Conservation (phyloP, 92 coral and sea anemone genomes). For the Epizoanthus illoricatus region DNA sequence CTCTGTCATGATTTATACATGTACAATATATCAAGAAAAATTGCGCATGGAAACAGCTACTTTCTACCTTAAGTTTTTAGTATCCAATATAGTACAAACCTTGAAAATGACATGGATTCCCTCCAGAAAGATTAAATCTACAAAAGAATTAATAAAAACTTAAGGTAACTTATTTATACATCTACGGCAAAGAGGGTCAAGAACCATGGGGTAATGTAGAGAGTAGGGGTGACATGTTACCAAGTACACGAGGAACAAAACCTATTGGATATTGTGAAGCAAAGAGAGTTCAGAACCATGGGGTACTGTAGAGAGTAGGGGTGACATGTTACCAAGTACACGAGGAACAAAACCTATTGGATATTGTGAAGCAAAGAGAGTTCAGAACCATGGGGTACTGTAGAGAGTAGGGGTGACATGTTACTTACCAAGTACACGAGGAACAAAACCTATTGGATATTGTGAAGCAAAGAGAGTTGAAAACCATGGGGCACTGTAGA, state of each 20-base stretch:
- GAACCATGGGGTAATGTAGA: too few relatives aligned
- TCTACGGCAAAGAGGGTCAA: neutral
- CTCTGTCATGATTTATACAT: neutral
- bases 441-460: constrained; percentile 93
- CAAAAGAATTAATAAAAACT: constrained; percentile 30
- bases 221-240: constrained; percentile 90
- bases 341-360: too few relatives aligned
- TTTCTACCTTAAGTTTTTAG: neutral
- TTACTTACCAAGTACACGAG: constrained; percentile 87
- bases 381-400: too few relatives aligned
- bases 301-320: constrained; percentile 92
- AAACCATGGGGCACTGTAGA: constrained; percentile 56
- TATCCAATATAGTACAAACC: constrained; percentile 50
- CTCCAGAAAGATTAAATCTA: constrained; percentile 87
- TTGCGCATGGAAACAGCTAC: neutral
- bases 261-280: constrained; percentile 95
- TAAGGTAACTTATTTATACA: neutral
- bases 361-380: too few relatives aligned
- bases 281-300: constrained; percentile 96
- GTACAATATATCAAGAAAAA: neutral
- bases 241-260: constrained; percentile 89
- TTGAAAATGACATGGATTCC: constrained; percentile 88
- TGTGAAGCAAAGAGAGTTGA: constrained; percentile 94
- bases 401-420: too few relatives aligned
- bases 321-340: too few relatives aligned